Conservation (phyloP, 2,113 vertebrate genomes). For the Toxotes jaculatrix region DNA sequence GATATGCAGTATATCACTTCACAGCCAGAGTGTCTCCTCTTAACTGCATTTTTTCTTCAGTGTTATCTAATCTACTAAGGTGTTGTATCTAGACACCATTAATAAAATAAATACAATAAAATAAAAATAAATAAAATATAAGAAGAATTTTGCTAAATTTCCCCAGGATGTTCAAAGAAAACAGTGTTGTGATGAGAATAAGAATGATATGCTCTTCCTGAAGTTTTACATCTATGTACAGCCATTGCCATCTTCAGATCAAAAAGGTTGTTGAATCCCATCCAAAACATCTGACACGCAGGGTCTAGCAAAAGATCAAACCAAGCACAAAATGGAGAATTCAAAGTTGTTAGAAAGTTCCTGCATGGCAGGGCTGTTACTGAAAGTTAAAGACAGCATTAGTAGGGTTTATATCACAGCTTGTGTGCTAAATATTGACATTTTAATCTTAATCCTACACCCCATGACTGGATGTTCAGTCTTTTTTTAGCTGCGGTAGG, state of each 20-base stretch:
- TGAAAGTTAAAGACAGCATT: constrained; percentile 16
- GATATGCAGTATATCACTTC: constrained; percentile 66
- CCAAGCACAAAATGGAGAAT: constrained; percentile 22
- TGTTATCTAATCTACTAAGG: constrained; percentile 9
- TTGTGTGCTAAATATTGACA: constrained; percentile 13
- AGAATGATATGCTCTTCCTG: constrained; percentile 29
- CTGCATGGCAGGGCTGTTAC: not conserved
- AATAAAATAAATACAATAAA: no score
- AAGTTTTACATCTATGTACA: constrained; percentile 21
- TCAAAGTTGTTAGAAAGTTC: constrained; percentile 28
- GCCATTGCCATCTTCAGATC: constrained; percentile 37
- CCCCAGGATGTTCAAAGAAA: not conserved
- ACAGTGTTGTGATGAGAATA: constrained; percentile 6
- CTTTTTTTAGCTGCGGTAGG: not conserved
- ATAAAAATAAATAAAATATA: not conserved
- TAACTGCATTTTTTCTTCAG: constrained; percentile 28
- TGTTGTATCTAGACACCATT: not conserved
- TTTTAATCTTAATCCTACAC: constrained; percentile 2
- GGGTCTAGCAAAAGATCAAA: constrained; percentile 60
- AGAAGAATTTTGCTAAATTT: constrained; percentile 12
- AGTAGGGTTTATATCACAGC: not conserved
- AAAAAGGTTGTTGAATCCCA: constrained; percentile 49
- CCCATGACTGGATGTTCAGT: not conserved
- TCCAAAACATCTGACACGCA: constrained; percentile 43
- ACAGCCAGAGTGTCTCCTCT: constrained; percentile 40